phyloP scores from a whole-genome alignment of 2,888 invertebrate species.

The Heliconius sara region DNA sequence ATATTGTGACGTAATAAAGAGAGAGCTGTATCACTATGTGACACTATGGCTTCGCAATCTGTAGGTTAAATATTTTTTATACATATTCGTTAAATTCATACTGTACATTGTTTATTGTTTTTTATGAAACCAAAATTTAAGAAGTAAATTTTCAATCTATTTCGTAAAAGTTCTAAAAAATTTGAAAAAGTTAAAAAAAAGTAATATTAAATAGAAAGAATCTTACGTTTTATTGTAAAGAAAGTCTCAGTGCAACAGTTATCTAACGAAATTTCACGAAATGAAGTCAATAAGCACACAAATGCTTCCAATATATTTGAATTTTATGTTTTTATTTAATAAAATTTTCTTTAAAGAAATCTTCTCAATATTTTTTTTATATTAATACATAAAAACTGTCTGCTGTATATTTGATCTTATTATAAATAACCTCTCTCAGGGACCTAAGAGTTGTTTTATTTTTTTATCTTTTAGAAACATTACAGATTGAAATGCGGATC shows the following conservation, averaged over 20 bases:
- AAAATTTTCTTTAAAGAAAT: not conserved
- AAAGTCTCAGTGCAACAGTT: not conserved
- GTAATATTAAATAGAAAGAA: not conserved
- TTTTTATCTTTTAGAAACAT: not conserved
- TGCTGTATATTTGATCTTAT: not conserved
- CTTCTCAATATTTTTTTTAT: not conserved
- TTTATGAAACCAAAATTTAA: not conserved
- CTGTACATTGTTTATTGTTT: slow-evolving; percentile 18
- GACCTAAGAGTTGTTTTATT: too few relatives aligned
- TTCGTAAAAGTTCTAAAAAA: too few relatives aligned
- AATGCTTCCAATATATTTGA: not conserved
- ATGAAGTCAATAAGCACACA: not conserved
- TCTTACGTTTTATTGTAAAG: not conserved
- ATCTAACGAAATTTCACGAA: not conserved
- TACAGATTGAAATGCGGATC: not conserved
- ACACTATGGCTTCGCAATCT: slow-evolving; percentile 61
- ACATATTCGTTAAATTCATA: slow-evolving; percentile 1
- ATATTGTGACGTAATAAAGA: slow-evolving; percentile 53
- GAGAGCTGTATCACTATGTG: slow-evolving; percentile 54
- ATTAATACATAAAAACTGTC: not conserved
- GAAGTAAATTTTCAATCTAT: too few relatives aligned
- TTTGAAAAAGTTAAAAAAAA: too few relatives aligned
- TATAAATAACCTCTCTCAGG: too few relatives aligned
- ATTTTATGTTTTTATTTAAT: not conserved
- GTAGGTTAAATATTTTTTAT: slow-evolving; percentile 28